Base-by-base conservation (phyloP, 1,140 invertebrate species). In the Saccostrea glomerata region DNA sequence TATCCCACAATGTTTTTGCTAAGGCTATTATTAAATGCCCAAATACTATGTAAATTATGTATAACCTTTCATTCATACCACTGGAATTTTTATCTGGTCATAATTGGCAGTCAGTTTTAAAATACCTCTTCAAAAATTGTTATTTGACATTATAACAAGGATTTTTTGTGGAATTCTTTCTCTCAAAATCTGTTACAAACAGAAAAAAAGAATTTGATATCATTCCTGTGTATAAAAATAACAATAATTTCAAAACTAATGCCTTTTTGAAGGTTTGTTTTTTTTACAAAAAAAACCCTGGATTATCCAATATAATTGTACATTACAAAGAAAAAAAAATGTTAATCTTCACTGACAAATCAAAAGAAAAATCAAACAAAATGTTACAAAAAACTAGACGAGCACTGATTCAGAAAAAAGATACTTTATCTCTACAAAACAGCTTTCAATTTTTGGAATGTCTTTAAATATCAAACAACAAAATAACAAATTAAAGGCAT, bases 11-110 rank as follows among this genome's bases (percentile, higher is more conserved):
- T 77, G 70, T 77, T 12, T 30, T 13, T 17, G 70, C 25, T 77
- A 77, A 77, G 70, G 23, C 70, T 77, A 77, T 77, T 77, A 77
- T 77, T 77, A 77, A 77, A 77, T 77, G 70, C 70, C 70, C 70
- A 77, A 6, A 77, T 30, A 77, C 70, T 77, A 77, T 77, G 70
- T 77, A 77, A 77, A 77, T 77, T 77, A 77, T 77, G 70, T 77
- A 11, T 77, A 30, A 13, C 25, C 70, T 25, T 77, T 25, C 70
- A 77, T 40, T 77, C 70, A 30, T 36, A 77, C 25, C 25, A 77
- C 7, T 77, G 70, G 70, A 77, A 17, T 77, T 77, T 0, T 77
- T 15, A 77, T 47, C 25, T 77, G 70, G 70, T 77, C 70, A 77
- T 30, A 30, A 25, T 5, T 77, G 30, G 25, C 70, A 30, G 25